These are phyloP conservation scores for Scaptomyza graminum DNA, from an alignment of 1,140 invertebrate species.

Conservation along the genomic window DNA sequence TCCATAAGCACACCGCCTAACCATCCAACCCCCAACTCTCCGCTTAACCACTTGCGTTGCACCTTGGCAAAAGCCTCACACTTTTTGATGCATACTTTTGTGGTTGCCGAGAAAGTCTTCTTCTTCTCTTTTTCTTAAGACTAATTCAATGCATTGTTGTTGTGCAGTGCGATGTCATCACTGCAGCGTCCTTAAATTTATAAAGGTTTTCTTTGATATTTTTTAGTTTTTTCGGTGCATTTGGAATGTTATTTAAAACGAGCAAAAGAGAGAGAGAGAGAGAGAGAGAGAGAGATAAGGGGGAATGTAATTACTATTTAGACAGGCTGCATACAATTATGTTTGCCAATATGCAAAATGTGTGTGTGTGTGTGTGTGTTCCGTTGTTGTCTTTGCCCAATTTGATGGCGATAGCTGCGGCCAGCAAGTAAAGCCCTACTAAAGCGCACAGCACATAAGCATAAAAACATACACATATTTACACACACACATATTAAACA, in stretches of 20 bases:
- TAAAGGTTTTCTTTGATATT: slow-evolving; percentile 8
- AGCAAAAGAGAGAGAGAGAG: neutral
- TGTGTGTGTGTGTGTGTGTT: slow-evolving; percentile 19
- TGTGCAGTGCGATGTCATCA: slow-evolving; percentile 2
- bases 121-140: neutral
- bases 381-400: slow-evolving; percentile 47
- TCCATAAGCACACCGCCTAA: slow-evolving; percentile 2
- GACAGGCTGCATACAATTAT: slow-evolving; percentile 50
- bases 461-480: slow-evolving; percentile 60
- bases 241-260: slow-evolving; percentile 43
- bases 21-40: neutral
- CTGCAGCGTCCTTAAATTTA: slow-evolving; percentile 3
- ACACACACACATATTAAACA: neutral
- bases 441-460: slow-evolving; percentile 65
- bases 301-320: slow-evolving; percentile 71
- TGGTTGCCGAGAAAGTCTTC: slow-evolving; percentile 38
- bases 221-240: slow-evolving; percentile 47
- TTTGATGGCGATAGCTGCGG: slow-evolving; percentile 72
- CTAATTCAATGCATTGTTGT: neutral
- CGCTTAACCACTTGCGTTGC: neutral
- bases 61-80: slow-evolving; percentile 33
- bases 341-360: slow-evolving; percentile 11
- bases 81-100: slow-evolving; percentile 72
- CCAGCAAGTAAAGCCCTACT: slow-evolving; percentile 42
- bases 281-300: slow-evolving; percentile 2